Base-by-base conservation (phyloP, 1,140 invertebrate species). In the Lepidotrigona ventralis region DNA sequence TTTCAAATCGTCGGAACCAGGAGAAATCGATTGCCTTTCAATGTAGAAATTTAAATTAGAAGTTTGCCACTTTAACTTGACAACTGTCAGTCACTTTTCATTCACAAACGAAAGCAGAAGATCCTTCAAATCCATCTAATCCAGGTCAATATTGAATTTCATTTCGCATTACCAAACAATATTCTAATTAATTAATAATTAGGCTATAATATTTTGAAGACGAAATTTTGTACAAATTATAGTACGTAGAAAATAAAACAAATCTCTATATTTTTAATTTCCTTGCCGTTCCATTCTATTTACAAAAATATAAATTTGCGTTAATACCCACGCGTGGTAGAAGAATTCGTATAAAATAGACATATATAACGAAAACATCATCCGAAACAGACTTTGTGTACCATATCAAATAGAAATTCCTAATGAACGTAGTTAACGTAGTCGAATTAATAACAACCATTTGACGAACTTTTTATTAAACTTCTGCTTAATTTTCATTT, bases 21-120 rank as follows among this genome's bases (percentile, higher is more conserved):
- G 68, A 69, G 68, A 69, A 69, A 69, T 69, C 68, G 68, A 26
- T 26, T 33, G 68, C 15, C 68, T 21, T 69, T 11, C 9, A 68
- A 29, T 19, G 0, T 0, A 33, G 26, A 15, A 66, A 66, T 66
- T 66, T 26, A 21, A 69, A 69, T 33, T 39, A 33, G 33, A 69
- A 69, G 21, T 56, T 29, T 12, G 23, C 12, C 19, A 33, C 21
- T 21, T 9, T 23, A 14, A 19, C 39, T 73, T 29, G 71, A 33
- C 53, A 33, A 73, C 26, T 58, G 46, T 53, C 46, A 15, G 54
- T 53, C n/a, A 21, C 70, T 21, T 69, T 69, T 69, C 68, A 23
- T 69, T 69, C 68, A 1, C 19, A 5, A 39, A 69, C 33, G 68
- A 69, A 69, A 46, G 33, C 23, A 33, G 68, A 39, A 69, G 39